phyloP scores from a whole-genome alignment of 2,888 invertebrate species.

The Deroplatys truncata region DNA sequence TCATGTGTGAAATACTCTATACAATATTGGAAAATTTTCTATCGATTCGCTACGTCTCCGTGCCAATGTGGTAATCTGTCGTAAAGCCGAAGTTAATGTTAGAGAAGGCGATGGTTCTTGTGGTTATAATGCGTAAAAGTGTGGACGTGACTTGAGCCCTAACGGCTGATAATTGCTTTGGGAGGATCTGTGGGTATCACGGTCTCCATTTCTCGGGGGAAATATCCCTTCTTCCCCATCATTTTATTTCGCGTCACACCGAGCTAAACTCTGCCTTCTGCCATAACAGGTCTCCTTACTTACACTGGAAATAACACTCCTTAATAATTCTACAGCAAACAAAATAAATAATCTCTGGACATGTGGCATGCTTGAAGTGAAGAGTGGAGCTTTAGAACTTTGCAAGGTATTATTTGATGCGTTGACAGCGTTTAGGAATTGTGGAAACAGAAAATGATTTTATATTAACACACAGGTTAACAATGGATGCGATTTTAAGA shows the following conservation, averaged over 20 bases:
- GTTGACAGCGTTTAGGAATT: too few relatives aligned
- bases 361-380: too few relatives aligned
- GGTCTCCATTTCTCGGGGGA: background rate
- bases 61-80: background rate
- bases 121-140: background rate
- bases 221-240: background rate
- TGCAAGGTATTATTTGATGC: too few relatives aligned
- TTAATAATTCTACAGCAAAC: background rate
- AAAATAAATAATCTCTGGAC: too few relatives aligned
- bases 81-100: background rate
- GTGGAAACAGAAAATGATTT: too few relatives aligned
- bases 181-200: background rate
- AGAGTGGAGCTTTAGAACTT: too few relatives aligned
- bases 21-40: background rate
- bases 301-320: background rate
- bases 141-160: background rate
- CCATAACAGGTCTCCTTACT: background rate
- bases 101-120: background rate
- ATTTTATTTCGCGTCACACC: background rate
- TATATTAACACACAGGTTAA: too few relatives aligned
- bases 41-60: background rate
- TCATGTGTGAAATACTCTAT: background rate
- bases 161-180: slow-evolving; percentile 7
- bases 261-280: background rate
- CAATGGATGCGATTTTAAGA: too few relatives aligned